A percentile compares a stretch with the other conserved stretches of the same genome.
Evolutionary conservation across 2,113 vertebrate species (phyloP).

Genomic region (Dicaeum eximium): DNA sequence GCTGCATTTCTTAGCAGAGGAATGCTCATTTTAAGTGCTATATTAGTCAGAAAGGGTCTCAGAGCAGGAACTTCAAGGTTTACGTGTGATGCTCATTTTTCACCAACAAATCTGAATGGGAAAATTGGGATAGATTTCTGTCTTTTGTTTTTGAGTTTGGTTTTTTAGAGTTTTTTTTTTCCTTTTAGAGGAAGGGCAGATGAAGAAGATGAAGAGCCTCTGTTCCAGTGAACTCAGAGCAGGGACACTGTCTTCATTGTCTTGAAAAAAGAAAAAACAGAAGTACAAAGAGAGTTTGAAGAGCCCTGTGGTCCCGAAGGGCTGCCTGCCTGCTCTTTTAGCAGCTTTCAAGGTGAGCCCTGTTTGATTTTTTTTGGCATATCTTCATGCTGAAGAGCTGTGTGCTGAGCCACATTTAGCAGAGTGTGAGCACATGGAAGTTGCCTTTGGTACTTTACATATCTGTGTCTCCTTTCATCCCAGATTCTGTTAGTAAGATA

Average conservation of each 20-base stretch:
- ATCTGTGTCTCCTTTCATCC: background rate
- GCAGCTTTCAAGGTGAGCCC: background rate
- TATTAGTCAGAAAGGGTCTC: background rate
- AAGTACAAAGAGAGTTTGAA: background rate
- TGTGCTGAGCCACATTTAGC: conserved; percentile 14
- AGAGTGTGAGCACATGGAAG: background rate
- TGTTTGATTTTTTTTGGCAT: background rate
- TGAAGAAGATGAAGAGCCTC: background rate
- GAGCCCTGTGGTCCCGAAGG: background rate
- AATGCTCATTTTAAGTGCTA: background rate
- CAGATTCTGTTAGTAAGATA: background rate
- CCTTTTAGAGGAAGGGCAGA: background rate
- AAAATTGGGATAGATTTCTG: background rate
- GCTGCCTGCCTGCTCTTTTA: background rate
- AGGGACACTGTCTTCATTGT: background rate
- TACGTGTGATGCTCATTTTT: background rate
- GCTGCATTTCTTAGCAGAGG: background rate
- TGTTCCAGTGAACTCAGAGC: background rate
- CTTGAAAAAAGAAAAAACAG: background rate
- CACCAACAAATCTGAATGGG: background rate
- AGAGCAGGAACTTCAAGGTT: background rate
- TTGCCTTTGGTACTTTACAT: background rate
- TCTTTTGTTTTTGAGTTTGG: background rate
- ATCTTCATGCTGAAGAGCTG: background rate
- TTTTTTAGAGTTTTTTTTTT: background rate